A percentile compares a stretch with the other conserved stretches of the same genome.
phyloP scores from a whole-genome alignment of 2,113 vertebrate genomes.

The Eulacestoma nigropectus region DNA sequence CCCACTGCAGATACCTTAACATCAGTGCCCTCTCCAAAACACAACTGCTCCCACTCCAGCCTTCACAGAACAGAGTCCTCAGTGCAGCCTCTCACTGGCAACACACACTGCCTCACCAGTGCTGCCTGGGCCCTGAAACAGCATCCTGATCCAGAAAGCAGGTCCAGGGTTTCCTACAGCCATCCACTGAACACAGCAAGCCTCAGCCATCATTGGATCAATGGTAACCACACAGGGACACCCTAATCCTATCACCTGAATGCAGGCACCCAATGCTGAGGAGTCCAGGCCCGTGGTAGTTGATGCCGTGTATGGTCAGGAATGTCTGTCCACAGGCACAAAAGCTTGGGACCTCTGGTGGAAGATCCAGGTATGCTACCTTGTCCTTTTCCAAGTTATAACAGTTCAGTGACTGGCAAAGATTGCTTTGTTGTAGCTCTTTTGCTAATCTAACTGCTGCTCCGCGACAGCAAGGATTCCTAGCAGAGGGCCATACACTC shows the following conservation, averaged over 20 bases:
- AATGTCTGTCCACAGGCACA: neutral
- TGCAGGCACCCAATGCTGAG: accelerated
- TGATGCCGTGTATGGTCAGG: neutral
- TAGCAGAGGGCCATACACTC: neutral
- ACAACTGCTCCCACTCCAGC: accelerated
- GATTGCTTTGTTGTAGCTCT: neutral
- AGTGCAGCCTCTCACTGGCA: neutral
- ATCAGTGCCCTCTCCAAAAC: neutral
- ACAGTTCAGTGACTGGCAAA: neutral
- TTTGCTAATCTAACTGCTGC: neutral
- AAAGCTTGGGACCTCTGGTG: neutral
- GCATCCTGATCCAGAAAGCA: neutral
- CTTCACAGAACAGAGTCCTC: neutral
- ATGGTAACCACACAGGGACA: accelerated
- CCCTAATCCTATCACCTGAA: neutral
- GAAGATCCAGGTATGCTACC: neutral
- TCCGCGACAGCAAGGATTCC: neutral
- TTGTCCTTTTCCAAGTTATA: neutral
- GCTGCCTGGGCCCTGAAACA: neutral
- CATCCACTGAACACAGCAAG: neutral
- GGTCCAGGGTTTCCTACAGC: neutral
- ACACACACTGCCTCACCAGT: neutral
- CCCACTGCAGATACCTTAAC: neutral
- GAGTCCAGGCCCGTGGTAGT: accelerated
- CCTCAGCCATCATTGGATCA: neutral